Evolutionary conservation across 2,797 vertebrate species (phyloP).

Genomic region (Thunnus albacares): DNA sequence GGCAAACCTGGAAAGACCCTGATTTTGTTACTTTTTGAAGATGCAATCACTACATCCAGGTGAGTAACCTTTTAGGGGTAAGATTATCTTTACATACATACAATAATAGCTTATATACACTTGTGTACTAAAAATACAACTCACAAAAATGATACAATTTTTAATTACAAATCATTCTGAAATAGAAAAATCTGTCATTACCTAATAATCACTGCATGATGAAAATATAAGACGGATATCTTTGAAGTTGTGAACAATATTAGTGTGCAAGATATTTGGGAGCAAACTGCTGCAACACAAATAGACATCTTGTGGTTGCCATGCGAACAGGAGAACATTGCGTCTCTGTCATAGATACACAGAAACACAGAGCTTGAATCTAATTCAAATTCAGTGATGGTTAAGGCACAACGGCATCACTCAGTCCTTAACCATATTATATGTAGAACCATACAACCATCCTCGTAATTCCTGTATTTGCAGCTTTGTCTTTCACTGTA

Average conservation of each 20-base stretch:
- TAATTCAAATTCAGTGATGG: conserved; percentile 36
- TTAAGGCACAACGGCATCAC: conserved; percentile 34
- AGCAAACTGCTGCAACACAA: conserved; percentile 41
- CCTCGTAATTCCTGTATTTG: conserved; percentile 18
- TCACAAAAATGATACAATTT: conserved; percentile 36
- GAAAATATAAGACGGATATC: conserved; percentile 42
- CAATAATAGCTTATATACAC: conserved; percentile 67
- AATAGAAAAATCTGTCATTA: conserved; percentile 11
- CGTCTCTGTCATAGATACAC: conserved; percentile 40
- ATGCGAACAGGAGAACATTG: conserved; percentile 58
- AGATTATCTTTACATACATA: conserved; percentile 44
- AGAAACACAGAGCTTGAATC: conserved; percentile 28
- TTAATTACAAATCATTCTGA: conserved; percentile 38
- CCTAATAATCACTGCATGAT: conserved; percentile 12
- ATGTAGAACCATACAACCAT: not conserved
- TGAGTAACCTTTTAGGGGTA: conserved; percentile 5
- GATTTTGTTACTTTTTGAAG: conserved; percentile 23
- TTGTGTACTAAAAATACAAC: conserved; percentile 45
- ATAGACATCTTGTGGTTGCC: conserved; percentile 63
- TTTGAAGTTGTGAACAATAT: conserved; percentile 26
- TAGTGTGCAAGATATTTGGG: conserved; percentile 16
- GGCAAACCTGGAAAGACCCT: conserved; percentile 78
- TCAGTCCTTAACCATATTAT: conserved; percentile 31
- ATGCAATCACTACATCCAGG: conserved; percentile 12
- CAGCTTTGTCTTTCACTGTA: conserved; percentile 11